phyloP scores from a whole-genome alignment of 1,140 invertebrate genomes.

The Bombus sibiricus region DNA sequence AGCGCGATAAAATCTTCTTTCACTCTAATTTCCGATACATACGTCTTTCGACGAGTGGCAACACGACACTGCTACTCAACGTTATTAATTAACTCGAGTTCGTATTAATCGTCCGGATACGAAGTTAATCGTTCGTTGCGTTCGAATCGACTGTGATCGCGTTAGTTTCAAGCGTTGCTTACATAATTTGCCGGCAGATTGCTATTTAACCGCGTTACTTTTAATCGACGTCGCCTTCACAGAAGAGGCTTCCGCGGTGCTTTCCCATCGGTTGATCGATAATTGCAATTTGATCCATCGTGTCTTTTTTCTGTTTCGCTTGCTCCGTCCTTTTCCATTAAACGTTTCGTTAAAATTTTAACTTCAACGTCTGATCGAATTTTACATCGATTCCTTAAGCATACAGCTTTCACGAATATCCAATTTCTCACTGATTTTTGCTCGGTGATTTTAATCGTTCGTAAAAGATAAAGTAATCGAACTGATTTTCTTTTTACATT shows the following conservation, averaged over 20 bases:
- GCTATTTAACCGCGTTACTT: constrained; percentile 12
- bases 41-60: not conserved
- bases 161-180: constrained; percentile 16
- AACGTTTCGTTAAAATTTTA: not conserved
- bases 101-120: constrained; percentile 11
- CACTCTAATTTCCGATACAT: not conserved
- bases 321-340: not conserved
- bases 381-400: not conserved
- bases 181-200: constrained; percentile 32
- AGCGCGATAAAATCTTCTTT: not conserved
- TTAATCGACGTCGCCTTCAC: constrained; percentile 1
- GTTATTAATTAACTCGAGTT: constrained; percentile 18
- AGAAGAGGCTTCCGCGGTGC: not conserved
- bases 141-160: not conserved
- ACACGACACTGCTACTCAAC: constrained; percentile 4
- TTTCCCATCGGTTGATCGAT: constrained; percentile 1
- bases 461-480: not conserved
- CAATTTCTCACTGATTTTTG: not conserved
- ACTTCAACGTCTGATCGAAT: not conserved
- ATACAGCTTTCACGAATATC: not conserved
- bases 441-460: no score
- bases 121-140: constrained; percentile 26
- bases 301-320: not conserved
- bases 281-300: not conserved
- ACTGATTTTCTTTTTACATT: not conserved